Evolutionary conservation across 2,888 invertebrate genomes (phyloP).

Genomic region (Agonum fuliginosum): DNA sequence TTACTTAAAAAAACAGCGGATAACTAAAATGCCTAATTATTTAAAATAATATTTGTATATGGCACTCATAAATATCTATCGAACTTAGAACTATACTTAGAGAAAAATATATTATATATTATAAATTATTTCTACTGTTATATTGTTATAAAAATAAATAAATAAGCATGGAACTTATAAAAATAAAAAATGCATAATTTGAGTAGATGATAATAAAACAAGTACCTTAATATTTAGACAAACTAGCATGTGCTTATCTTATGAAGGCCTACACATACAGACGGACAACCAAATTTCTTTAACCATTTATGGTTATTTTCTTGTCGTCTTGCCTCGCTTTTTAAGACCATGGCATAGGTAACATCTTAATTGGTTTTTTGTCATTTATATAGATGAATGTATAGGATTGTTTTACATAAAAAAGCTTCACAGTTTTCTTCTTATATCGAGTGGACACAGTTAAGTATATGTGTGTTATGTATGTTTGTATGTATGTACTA

Average conservation of each 20-base stretch:
- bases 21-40: background rate
- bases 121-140: no score
- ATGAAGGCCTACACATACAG: slow-evolving; percentile 16
- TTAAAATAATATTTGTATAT: background rate
- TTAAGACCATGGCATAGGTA: background rate
- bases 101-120: no score
- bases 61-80: background rate
- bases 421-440: slow-evolving; percentile 55
- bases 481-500: slow-evolving; percentile 39
- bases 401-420: slow-evolving; percentile 39
- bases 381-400: slow-evolving; percentile 18
- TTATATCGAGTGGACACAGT: slow-evolving; percentile 50
- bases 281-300: background rate
- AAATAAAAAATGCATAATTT: slow-evolving; percentile 3
- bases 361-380: background rate
- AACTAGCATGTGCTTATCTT: background rate
- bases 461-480: slow-evolving; percentile 47
- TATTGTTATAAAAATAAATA: no score
- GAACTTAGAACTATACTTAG: no score
- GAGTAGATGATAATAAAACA: slow-evolving; percentile 6
- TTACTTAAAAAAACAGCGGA: slow-evolving; percentile 12
- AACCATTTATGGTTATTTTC: background rate
- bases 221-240: background rate
- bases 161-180: background rate
- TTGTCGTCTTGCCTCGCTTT: background rate